Percentiles rank a stretch among this genome's conserved stretches.
Evolutionary conservation across 2,888 invertebrate genomes (phyloP).

Genomic region (Graphium colonna): DNA sequence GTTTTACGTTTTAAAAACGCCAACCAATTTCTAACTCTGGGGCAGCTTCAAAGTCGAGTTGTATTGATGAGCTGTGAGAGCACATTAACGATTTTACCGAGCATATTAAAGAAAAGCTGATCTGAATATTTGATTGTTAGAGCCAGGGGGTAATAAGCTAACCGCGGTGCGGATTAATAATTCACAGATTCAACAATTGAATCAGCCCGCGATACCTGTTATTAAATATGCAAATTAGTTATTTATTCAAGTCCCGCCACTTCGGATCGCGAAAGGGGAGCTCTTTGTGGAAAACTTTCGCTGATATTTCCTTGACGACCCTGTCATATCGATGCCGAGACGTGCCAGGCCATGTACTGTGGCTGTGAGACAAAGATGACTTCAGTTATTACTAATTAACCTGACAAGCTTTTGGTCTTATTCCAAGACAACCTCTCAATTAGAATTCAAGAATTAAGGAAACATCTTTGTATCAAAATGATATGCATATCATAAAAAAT

Average conservation of each 20-base stretch:
- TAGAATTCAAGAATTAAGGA: no score
- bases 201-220: conserved; percentile 65
- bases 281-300: conserved; percentile 37
- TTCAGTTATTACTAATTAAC: no score
- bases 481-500: no score
- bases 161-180: conserved; percentile 57
- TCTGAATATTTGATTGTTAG: conserved; percentile 66
- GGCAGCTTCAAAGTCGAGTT: neutral
- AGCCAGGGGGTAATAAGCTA: conserved; percentile 58
- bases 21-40: no score
- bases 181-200: conserved; percentile 66
- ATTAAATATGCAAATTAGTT: conserved; percentile 76
- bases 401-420: no score
- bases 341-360: no score
- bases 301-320: conserved; percentile 32
- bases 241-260: conserved; percentile 67
- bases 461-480: no score
- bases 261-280: conserved; percentile 47
- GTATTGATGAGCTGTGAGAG: neutral
- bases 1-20: no score
- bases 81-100: conserved; percentile 28
- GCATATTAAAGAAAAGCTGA: conserved; percentile 61
- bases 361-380: no score
- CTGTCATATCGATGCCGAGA: conserved; percentile 29
- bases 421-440: no score